Conservation (phyloP, 2,113 vertebrate genomes). For the human region DNA sequence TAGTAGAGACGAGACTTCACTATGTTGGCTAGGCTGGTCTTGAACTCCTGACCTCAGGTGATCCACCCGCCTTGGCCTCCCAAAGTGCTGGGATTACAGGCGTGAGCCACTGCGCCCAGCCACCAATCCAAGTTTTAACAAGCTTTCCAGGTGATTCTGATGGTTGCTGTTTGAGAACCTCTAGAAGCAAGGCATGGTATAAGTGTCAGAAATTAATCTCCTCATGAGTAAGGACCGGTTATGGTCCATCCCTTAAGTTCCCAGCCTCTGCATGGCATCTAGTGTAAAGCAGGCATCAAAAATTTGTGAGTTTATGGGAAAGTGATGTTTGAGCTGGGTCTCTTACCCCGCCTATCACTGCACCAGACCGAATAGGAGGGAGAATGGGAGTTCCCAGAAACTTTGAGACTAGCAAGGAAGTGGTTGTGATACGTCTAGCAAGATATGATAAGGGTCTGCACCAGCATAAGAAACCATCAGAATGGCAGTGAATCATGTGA, state of each 20-base stretch:
- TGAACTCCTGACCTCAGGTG: too few relatives aligned
- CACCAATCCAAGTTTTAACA: constrained; percentile 24
- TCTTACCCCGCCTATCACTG: neutral
- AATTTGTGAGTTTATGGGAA: constrained; percentile 14
- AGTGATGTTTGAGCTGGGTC: constrained; percentile 6
- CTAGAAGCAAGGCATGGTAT: neutral
- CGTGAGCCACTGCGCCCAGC: too few relatives aligned
- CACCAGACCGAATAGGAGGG: neutral
- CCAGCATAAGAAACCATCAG: neutral
- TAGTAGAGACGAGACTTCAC: too few relatives aligned
- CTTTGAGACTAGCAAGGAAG: constrained; percentile 27
- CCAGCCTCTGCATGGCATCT: neutral
- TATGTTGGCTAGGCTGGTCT: too few relatives aligned
- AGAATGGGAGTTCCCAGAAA: neutral
- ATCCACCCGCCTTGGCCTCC: too few relatives aligned
- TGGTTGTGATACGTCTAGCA: constrained; percentile 28
- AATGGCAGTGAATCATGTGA: neutral
- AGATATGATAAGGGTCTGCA: neutral
- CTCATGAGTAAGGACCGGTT: neutral
- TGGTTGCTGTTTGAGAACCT: constrained; percentile 8
- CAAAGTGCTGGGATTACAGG: too few relatives aligned
- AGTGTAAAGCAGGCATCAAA: constrained; percentile 29
- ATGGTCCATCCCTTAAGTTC: neutral
- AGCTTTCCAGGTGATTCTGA: neutral
- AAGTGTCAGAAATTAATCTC: constrained; percentile 46